These are phyloP conservation scores for Monochamus alternatus DNA, from an alignment of 2,888 invertebrate species.

Conservation along the genomic window DNA sequence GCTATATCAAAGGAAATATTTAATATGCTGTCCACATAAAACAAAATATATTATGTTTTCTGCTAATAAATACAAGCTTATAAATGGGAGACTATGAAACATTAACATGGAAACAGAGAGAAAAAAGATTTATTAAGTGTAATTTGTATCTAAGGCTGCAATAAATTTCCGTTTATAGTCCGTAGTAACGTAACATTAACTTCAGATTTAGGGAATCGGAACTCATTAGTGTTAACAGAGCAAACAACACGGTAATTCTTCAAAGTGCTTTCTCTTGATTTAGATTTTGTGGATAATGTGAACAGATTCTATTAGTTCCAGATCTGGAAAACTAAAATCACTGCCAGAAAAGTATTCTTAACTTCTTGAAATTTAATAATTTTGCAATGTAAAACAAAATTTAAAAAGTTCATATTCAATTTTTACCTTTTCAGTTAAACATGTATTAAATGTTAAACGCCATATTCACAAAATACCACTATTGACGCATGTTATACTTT, in stretches of 20 bases:
- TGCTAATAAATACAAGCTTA: background rate
- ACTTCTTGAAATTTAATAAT: too few species aligned
- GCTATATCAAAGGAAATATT: background rate
- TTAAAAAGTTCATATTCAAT: too few species aligned
- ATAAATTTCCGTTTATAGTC: constrained; percentile 1
- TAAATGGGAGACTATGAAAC: background rate
- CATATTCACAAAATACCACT: too few species aligned
- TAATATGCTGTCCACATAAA: background rate
- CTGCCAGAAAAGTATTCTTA: too few species aligned
- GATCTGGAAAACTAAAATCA: too few species aligned
- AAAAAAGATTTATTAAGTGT: background rate
- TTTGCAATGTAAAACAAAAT: too few species aligned
- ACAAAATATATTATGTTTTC: background rate
- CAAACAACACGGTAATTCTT: background rate
- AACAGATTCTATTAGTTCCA: too few species aligned
- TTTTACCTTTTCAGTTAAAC: too few species aligned
- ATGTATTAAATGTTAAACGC: too few species aligned
- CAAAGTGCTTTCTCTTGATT: background rate
- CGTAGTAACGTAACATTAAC: constrained; percentile 1
- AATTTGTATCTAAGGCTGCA: background rate
- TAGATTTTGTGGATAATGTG: too few species aligned
- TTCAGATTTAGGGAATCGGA: constrained; percentile 9
- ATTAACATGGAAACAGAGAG: background rate
- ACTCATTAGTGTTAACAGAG: constrained; percentile 7
- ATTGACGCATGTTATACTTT: too few species aligned